A percentile compares a stretch with the other conserved stretches of the same genome.
These are phyloP conservation scores for Acrobasis suavella DNA, from an alignment of 2,888 invertebrate species.

Conservation along the genomic window DNA sequence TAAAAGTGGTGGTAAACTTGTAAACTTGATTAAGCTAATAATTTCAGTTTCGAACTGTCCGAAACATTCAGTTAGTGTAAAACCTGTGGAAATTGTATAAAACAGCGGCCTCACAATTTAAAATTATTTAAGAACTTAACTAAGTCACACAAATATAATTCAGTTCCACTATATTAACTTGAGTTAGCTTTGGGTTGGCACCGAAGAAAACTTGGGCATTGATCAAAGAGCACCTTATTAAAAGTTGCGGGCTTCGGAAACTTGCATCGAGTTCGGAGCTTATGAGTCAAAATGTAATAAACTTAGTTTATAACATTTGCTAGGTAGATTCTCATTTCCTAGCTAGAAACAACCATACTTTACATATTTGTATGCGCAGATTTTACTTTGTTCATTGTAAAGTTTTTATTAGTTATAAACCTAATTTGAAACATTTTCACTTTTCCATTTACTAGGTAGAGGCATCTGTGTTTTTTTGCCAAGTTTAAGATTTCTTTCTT, in stretches of 20 bases:
- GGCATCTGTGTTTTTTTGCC: not conserved
- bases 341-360: not conserved
- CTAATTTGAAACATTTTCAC: slow-evolving; percentile 1
- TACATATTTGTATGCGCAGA: not conserved
- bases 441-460: not conserved
- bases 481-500: too few species aligned
- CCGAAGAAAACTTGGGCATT: slow-evolving; percentile 6
- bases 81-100: not conserved
- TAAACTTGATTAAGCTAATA: too few species aligned
- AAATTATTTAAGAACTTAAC: slow-evolving; percentile 14
- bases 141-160: slow-evolving; percentile 23
- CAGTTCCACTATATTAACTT: slow-evolving; percentile 29
- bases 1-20: too few species aligned
- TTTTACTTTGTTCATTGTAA: too few species aligned
- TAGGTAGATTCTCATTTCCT: not conserved
- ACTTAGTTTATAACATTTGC: slow-evolving; percentile 12
- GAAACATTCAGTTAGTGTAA: not conserved
- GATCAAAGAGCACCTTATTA: slow-evolving; percentile 9
- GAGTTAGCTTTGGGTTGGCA: slow-evolving; percentile 14
- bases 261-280: slow-evolving; percentile 17
- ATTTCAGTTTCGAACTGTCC: not conserved
- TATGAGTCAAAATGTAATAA: slow-evolving; percentile 15
- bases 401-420: not conserved
- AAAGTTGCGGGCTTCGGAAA: slow-evolving; percentile 4
- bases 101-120: slow-evolving; percentile 2